Conservation (phyloP, 23 tunicate species). For the Diplosoma virens region DNA sequence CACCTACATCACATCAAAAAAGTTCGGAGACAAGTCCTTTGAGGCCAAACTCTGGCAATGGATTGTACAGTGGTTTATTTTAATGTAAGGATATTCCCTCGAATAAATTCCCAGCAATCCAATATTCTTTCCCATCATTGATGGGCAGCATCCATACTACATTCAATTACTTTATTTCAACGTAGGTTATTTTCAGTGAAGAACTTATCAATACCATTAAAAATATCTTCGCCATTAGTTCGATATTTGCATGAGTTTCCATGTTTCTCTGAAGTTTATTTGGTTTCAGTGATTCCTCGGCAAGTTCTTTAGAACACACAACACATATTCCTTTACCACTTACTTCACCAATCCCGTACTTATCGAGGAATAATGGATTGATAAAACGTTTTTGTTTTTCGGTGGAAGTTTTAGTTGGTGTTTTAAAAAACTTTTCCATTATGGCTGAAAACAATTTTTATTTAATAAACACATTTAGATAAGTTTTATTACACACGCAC, state of each 20-base stretch:
- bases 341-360: not conserved
- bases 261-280: constrained; percentile 2
- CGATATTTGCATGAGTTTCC: constrained; percentile 1
- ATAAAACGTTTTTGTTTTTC: no score
- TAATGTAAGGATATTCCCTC: no score
- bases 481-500: constrained; percentile 8
- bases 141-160: constrained; percentile 9
- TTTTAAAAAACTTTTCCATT: constrained; percentile 6
- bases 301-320: not conserved
- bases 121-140: constrained; percentile 13
- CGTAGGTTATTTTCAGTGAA: no score
- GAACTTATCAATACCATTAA: not conserved
- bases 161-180: no score
- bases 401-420: not conserved
- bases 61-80: constrained; percentile 16
- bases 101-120: no score
- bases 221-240: not conserved
- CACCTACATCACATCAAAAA: no score
- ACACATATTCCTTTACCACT: constrained; percentile 17
- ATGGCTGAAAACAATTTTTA: not conserved
- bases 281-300: no score
- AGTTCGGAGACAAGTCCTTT: not conserved
- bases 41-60: not conserved
- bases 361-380: not conserved
- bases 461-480: not conserved